phyloP scores from a whole-genome alignment of 2,797 vertebrate genomes.

The Dendrocincla fuliginosa region DNA sequence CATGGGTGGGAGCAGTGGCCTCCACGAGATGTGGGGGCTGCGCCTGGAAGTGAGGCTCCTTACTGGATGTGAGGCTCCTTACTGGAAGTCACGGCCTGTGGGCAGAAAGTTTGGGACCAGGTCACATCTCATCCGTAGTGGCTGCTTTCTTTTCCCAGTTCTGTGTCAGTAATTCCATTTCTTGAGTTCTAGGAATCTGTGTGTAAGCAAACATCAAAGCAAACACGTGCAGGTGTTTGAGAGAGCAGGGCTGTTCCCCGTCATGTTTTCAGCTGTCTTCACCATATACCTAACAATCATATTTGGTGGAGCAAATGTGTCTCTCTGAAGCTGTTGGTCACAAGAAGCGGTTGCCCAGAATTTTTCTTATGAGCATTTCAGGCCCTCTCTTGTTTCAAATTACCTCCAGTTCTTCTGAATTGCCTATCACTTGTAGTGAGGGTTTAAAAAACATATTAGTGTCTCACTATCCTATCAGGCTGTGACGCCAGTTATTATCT shows the following conservation, averaged over 20 bases:
- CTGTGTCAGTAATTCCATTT: not conserved
- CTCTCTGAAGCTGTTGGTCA: not conserved
- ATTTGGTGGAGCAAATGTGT: not conserved
- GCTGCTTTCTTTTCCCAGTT: not conserved
- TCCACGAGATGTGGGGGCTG: not conserved
- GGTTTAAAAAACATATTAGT: not conserved
- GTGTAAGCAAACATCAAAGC: not conserved
- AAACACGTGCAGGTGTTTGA: not conserved
- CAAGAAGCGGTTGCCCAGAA: not conserved
- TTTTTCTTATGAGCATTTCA: not conserved
- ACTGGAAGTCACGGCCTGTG: not conserved
- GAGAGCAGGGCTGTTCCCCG: fast-evolving
- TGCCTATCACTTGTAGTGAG: not conserved
- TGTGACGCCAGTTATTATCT: not conserved
- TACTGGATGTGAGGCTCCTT: not conserved
- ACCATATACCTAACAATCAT: not conserved
- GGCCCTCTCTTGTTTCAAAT: not conserved
- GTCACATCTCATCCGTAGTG: not conserved
- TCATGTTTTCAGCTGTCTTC: not conserved
- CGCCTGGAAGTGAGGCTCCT: not conserved
- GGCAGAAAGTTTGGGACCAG: not conserved
- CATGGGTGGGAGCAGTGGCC: fast-evolving
- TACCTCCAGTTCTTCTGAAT: not conserved
- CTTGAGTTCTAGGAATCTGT: not conserved
- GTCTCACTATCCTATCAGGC: not conserved